Base-by-base conservation (phyloP, 2,797 vertebrate genomes). In the Esox lucius region DNA sequence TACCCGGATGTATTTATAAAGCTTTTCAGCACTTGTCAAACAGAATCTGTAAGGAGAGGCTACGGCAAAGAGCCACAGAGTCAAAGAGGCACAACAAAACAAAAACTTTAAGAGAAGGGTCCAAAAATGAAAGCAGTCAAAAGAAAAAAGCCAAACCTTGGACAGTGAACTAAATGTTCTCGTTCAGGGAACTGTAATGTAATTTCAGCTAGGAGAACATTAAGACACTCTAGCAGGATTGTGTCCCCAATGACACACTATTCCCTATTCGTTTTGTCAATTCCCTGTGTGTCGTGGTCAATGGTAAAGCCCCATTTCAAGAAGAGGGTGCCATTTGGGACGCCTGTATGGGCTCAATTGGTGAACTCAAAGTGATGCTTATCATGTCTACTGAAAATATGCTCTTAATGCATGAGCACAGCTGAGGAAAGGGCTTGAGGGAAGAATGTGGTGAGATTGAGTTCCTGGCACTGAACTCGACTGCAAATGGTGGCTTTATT, bases 371-470 rank as follows among this genome's bases (percentile, higher is more conserved):
- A 84, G 79, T 78, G 80, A 86, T 86, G 81, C 80, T 81, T 84
- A 85, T 87, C 84, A 74, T 80, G 68, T 83, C 74, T 79, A 61
- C 67, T 71, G 68, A 76, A 87, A 88, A 78, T 72, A 78, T 77
- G 66, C 79, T 81, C 70, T 75, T 81, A 85, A 86, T 79, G 76
- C 75, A 78, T 28, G 56, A 84, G 72, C 75, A 74, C 76, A 74
- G 77, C 77, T 78, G 65, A 73, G 66, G 71, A 74, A 48, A 65
- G 67, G 56, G 22, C 56, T 61, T 8, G 9, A 24, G 56, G 73
- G 70, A 82, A 61, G 73, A 83, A 81, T 77, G 72, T 72, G 66
- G 77, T 26, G 61, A 76, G 78, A 83, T 72, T 78, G 68, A 80
- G 74, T 80, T 74, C 75, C 83, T 85, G 83, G 80, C 78, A 82